Evolutionary conservation across 2,888 invertebrate genomes (phyloP).

Genomic region (Himalopsyche anomala): DNA sequence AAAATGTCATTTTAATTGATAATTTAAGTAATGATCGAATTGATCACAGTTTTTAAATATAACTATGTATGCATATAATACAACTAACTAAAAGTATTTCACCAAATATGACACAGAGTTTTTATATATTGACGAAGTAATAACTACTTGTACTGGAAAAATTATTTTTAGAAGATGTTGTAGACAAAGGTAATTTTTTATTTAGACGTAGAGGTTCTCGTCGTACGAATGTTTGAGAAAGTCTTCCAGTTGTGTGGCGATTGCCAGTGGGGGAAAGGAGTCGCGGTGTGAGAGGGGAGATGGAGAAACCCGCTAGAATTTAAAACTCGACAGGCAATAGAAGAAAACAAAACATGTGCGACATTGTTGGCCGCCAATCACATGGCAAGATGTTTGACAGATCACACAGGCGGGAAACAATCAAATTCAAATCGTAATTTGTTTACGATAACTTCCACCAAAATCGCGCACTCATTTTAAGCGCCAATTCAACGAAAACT

Average conservation of each 20-base stretch:
- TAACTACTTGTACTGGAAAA: too few relatives aligned
- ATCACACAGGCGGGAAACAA: slow-evolving; percentile 63
- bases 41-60: too few relatives aligned
- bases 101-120: too few relatives aligned
- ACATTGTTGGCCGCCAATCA: slow-evolving; percentile 63
- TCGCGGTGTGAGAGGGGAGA: slow-evolving; percentile 52
- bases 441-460: slow-evolving; percentile 29
- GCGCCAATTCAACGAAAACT: neutral
- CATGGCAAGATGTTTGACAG: slow-evolving; percentile 64
- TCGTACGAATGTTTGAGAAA: slow-evolving; percentile 24
- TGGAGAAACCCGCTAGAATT: slow-evolving; percentile 66
- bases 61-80: too few relatives aligned
- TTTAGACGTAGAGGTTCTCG: neutral
- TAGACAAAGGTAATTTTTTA: too few relatives aligned
- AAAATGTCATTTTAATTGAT: too few relatives aligned
- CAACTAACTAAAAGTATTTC: too few relatives aligned
- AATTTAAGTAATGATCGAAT: too few relatives aligned
- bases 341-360: slow-evolving; percentile 66
- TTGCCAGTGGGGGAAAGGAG: slow-evolving; percentile 8
- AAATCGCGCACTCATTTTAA: neutral
- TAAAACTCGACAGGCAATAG: slow-evolving; percentile 65
- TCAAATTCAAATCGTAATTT: slow-evolving; percentile 41
- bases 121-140: too few relatives aligned
- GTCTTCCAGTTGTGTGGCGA: slow-evolving; percentile 26
- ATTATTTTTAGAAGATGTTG: too few relatives aligned